Base-by-base conservation (phyloP, 2,797 vertebrate genomes). In the Apogon hyalosoma region DNA sequence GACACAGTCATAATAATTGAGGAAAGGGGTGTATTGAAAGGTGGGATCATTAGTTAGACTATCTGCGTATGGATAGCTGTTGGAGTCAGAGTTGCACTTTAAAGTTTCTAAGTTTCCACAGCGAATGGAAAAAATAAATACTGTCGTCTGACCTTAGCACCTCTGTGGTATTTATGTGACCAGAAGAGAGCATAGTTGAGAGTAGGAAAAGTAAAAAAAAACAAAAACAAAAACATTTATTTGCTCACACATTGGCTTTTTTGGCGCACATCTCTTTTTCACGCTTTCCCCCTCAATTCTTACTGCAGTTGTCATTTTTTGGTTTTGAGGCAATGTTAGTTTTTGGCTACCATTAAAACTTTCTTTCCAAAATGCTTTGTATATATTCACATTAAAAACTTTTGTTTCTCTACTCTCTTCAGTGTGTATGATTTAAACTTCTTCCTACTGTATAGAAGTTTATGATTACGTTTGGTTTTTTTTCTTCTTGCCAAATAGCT, bases 41-140 rank as follows among this genome's bases (percentile, higher is more conserved):
- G 73, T 69, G 69, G 81, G 87, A 87, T 94, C 91, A 93, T 92
- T 86, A 88, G 57, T 88, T 63, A n/a, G 36, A 47, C 66, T 77
- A 67, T 65, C 51, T 59, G 38, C 24, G 12, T 49, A 38, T 52
- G 13, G 24, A 11, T 41, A 15, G 41, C 15, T 75, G 68, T 33
- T 77, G 62, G 67, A 75, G 68, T 81, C 68, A 36, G 47, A 77
- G 47, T 48, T 48, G 62, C 45, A 45, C 71, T 75, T 74, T 66
- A 11, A 69, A 74, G 69, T 73, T 63, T 69, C 15, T 18, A 80
- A 63, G 57, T 80, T 77, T 78, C 53, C 51, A 46, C 50, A 63
- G 19, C 55, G 8, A 65, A 73, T 50, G 21, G 67, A 65, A 42
- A 31, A 21, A n/a, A 11, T 9, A 1, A 19, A 52, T 13, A 19